These are phyloP conservation scores for Smithornis capensis DNA, from an alignment of 2,113 vertebrate genomes.

Conservation along the genomic window DNA sequence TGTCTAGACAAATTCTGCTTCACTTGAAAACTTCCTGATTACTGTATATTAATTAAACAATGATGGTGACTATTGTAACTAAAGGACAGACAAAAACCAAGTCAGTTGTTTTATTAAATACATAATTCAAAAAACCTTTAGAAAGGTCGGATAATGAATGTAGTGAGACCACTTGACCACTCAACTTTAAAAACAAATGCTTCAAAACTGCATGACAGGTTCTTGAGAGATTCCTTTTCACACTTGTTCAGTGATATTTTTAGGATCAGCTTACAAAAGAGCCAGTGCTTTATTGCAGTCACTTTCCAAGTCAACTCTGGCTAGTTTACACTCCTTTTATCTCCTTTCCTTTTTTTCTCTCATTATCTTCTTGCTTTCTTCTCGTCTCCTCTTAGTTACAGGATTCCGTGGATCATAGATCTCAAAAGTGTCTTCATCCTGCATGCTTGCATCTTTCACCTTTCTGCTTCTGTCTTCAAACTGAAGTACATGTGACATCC, in stretches of 20 bases:
- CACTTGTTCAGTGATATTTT: slow-evolving; percentile 37
- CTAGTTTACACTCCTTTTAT: slow-evolving; percentile 60
- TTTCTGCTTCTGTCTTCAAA: slow-evolving; percentile 95
- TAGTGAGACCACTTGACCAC: slow-evolving; percentile 39
- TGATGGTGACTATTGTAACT: neutral
- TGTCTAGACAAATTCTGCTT: neutral
- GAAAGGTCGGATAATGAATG: neutral
- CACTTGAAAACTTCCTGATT: neutral
- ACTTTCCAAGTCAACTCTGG: slow-evolving; percentile 36
- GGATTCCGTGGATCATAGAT: slow-evolving; percentile 97
- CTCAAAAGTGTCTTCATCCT: slow-evolving; percentile 96
- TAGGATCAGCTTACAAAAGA: slow-evolving; percentile 29
- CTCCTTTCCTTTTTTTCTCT: slow-evolving; percentile 92
- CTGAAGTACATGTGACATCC: slow-evolving; percentile 95
- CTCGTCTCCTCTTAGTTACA: slow-evolving; percentile 92
- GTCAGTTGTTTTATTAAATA: slow-evolving; percentile 64
- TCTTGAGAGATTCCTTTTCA: slow-evolving; percentile 65
- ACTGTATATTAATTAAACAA: neutral
- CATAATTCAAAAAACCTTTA: slow-evolving; percentile 37
- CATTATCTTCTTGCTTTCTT: slow-evolving; percentile 98
- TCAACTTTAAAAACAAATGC: slow-evolving; percentile 63
- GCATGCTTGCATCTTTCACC: slow-evolving; percentile 95
- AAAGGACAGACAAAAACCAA: slow-evolving; percentile 13
- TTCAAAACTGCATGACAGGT: slow-evolving; percentile 61
- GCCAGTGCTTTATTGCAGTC: slow-evolving; percentile 26